Conservation (phyloP, 2,113 vertebrate species). For the Emydocephalus ijimae region DNA sequence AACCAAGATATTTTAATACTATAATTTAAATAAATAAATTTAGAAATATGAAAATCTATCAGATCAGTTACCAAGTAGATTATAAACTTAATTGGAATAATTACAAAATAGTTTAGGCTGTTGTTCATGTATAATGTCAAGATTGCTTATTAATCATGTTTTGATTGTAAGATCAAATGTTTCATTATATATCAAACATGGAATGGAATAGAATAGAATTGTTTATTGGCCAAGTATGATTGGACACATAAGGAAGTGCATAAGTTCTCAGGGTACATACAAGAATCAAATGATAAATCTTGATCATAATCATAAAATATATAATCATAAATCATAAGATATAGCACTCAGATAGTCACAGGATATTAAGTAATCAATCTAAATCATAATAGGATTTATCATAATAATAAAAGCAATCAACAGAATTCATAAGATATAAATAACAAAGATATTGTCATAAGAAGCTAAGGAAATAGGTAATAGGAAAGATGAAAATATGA, state of each 20-base stretch:
- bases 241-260: neutral
- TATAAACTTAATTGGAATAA: neutral
- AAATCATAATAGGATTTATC: neutral
- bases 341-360: neutral
- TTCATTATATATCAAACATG: neutral
- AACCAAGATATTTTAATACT: neutral
- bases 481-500: neutral
- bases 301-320: neutral
- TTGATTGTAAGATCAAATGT: neutral
- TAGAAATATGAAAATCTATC: neutral
- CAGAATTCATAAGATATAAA: neutral
- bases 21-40: neutral
- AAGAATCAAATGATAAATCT: neutral
- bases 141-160: neutral
- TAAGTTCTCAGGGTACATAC: neutral
- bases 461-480: neutral
- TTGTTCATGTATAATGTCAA: neutral
- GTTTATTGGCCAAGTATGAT: neutral
- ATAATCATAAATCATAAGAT: neutral
- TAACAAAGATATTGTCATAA: neutral
- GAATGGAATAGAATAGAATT: neutral
- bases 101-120: neutral
- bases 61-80: neutral
- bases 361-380: neutral
- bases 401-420: neutral